Base-by-base conservation (phyloP, 2,797 vertebrate species). In the Anisognathus igniventris region DNA sequence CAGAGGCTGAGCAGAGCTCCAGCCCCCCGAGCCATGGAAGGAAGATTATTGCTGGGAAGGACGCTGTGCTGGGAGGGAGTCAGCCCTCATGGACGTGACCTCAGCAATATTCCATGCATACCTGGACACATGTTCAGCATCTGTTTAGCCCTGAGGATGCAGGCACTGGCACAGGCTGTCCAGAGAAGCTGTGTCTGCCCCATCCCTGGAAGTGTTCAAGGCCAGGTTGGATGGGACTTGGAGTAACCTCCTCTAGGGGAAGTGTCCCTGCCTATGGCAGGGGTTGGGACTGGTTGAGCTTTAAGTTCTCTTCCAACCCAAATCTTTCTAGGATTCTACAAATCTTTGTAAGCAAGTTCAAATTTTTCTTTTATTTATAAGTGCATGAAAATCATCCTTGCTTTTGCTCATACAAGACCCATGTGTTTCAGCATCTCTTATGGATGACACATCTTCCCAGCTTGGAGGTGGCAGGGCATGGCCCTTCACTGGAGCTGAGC, bases 361-460 rank as follows among this genome's bases (percentile, higher is more conserved):
- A 19, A 42, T 56, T 45, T 87, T 76, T 48, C 11, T 65, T 80
- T 33, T 37, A 33, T 84, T 80, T 45, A 0, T 27, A 62, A 84
- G 20, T 18, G 30, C 7, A 4, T 84, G 14, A 71, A 86, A 44
- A 39, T 74, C 30, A 72, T 87, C 53, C 39, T 86, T 50, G 10
- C 7, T 58, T 86, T 64, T 72, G n/a, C 9, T 74, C 4, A 0
- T 37, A 6, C 17, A 18, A 70, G 48, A 33, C 20, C 10, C 14
- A 0, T 9, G 5, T 2, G 1, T 17, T 72, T 77, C 53, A 86
- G 27, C 61, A 23, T 83, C 78, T 66, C 6, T 0, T 0, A 0
- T 22, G 12, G 54, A 35, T 78, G 57, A 16, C 20, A 11, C 23
- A 22, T 44, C 20, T 74, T 86, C 24, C 56, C 57, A 71, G 21